Evolutionary conservation across 2,113 vertebrate species (phyloP).

Genomic region (Solea senegalensis): DNA sequence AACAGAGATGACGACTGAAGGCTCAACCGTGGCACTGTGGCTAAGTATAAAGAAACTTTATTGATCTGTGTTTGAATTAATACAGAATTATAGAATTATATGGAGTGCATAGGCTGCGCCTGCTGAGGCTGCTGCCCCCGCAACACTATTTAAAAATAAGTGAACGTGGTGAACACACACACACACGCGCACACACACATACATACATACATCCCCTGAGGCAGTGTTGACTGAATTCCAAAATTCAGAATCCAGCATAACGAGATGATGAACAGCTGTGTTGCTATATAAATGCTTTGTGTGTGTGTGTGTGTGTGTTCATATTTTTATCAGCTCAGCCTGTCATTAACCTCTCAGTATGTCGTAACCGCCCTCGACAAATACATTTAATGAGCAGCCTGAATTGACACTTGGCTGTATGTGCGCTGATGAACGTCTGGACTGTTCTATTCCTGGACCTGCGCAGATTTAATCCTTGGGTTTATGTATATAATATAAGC

Average conservation of each 20-base stretch:
- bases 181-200: no score
- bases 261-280: not conserved
- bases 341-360: conserved; percentile 59
- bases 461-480: not conserved
- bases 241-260: no score
- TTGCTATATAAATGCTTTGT: not conserved
- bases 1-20: no score
- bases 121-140: no score
- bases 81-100: no score
- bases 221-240: conserved; percentile 7
- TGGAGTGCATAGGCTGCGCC: no score
- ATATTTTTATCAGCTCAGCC: conserved; percentile 16
- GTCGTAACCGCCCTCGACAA: conserved; percentile 31
- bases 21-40: no score
- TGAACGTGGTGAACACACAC: no score
- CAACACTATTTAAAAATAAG: no score
- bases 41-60: no score
- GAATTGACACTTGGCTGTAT: not conserved
- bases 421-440: not conserved
- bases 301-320: not conserved
- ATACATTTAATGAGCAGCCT: conserved; percentile 23
- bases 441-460: not conserved
- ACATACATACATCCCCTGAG: conserved; percentile 22
- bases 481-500: no score
- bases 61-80: no score